These are phyloP conservation scores for Smittia aterrima DNA, from an alignment of 2,888 invertebrate species.

Conservation along the genomic window DNA sequence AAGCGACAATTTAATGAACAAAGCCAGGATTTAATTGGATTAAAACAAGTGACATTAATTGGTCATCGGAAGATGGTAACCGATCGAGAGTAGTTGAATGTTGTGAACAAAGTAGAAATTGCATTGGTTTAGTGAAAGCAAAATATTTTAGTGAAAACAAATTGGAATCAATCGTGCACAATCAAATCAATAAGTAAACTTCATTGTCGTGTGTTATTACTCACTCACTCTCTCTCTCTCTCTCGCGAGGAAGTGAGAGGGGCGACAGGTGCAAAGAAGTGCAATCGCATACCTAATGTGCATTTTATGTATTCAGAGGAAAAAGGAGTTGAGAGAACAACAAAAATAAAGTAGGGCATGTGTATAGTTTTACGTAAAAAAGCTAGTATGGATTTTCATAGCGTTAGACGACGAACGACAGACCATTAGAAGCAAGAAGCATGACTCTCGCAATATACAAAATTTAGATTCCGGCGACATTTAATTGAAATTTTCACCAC, in stretches of 20 bases:
- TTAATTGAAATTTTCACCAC: constrained; percentile 26
- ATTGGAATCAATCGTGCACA: background rate
- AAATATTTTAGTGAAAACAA: too few species aligned
- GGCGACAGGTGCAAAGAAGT: background rate
- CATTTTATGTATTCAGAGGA: background rate
- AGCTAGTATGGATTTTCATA: constrained; percentile 32
- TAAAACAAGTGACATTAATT: too few species aligned
- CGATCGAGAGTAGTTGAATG: too few species aligned
- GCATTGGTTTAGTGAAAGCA: too few species aligned
- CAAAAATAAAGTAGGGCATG: constrained; percentile 36
- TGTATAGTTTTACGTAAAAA: constrained; percentile 35
- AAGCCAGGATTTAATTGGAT: too few species aligned
- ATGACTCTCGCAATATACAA: background rate
- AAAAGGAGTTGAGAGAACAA: constrained; percentile 5
- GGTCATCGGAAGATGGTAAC: too few species aligned
- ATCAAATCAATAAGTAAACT: background rate
- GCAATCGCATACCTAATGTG: constrained; percentile 12
- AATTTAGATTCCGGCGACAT: background rate
- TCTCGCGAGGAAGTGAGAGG: too few species aligned
- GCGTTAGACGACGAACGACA: background rate
- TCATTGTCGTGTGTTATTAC: background rate
- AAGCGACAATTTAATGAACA: too few species aligned
- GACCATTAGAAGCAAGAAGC: background rate
- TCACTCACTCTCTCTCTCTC: too few species aligned
- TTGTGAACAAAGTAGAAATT: too few species aligned